Base-by-base conservation (phyloP, 2,888 invertebrate species). In the Heliconius charithonia region DNA sequence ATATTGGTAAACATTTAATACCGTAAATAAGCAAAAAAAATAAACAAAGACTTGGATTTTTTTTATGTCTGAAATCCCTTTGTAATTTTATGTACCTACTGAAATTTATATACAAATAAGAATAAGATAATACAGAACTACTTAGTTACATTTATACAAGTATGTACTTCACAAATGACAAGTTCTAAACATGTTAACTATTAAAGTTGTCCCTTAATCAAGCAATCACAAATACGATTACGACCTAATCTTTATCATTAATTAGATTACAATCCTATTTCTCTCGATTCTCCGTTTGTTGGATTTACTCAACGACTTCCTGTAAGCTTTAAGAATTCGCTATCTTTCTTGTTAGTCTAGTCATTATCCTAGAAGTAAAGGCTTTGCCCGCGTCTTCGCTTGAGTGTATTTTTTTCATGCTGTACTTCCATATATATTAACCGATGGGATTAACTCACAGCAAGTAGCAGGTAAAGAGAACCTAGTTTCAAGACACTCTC, bases 201-300 rank as follows among this genome's bases (percentile, higher is more conserved):
- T 45, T 45, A 41, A 45, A 74, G 27, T 63, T 29, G 6, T 29
- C 63, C 45, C 9, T 63, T 27, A 45, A 45, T 29, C 63, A 62
- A 63, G 37, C 63, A 41, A 74, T 74, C 45, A 74, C 63, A 74
- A 56, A 37, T 29, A 32, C 59, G 16, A 27, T 59, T n/a, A 56
- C 32, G 45, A 77, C 75, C 67, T 81, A 32, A 70, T 80, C 51
- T 77, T 72, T 63, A 29, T 59, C 79, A 69, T 62, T 77, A 81
- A 81, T 81, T 79, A 77, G 66, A 77, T 81, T 69, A 59, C 77
- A 77, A 77, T 79, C 79, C 69, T 37, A 76, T 81, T 81, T 27
- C 56, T 62, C 66, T 72, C 51, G 51, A 77, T 37, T 75, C 41
- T 27, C 19, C 77, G 75, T 66, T 22, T 19, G 71, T 67, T 67